phyloP scores from a whole-genome alignment of 2,113 vertebrate genomes.

The Microtus montanus region DNA sequence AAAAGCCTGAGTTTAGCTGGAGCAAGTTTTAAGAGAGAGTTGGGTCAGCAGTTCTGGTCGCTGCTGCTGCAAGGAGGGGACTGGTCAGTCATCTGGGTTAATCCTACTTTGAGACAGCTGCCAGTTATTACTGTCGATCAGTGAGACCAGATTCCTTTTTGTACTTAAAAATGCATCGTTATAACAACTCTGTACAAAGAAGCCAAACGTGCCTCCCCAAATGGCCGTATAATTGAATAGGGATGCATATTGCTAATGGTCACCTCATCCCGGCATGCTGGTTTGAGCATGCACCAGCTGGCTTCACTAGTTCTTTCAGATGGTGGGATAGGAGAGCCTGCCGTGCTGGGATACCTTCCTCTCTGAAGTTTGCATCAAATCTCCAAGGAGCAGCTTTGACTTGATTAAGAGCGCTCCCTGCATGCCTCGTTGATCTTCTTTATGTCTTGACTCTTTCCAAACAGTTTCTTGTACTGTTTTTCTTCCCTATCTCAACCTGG shows the following conservation, averaged over 20 bases:
- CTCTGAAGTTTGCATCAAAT: neutral
- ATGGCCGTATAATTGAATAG: neutral
- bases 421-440: neutral
- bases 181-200: neutral
- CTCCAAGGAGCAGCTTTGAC: neutral
- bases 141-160: neutral
- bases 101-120: neutral
- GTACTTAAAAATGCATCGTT: neutral
- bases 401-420: neutral
- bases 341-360: neutral
- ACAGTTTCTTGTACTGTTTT: neutral
- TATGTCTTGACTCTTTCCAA: neutral
- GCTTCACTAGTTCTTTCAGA: neutral
- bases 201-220: neutral
- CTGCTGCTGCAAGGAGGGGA: neutral
- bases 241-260: neutral
- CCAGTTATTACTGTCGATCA: neutral
- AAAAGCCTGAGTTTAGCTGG: constrained; percentile 18
- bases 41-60: neutral
- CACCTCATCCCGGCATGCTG: neutral
- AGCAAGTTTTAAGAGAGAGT: neutral
- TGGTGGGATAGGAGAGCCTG: neutral
- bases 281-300: neutral
- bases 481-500: neutral
- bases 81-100: neutral